Percentiles rank a stretch among this genome's conserved stretches.
phyloP scores from a whole-genome alignment of 2,113 vertebrate genomes.

The Colossoma macropomum region DNA sequence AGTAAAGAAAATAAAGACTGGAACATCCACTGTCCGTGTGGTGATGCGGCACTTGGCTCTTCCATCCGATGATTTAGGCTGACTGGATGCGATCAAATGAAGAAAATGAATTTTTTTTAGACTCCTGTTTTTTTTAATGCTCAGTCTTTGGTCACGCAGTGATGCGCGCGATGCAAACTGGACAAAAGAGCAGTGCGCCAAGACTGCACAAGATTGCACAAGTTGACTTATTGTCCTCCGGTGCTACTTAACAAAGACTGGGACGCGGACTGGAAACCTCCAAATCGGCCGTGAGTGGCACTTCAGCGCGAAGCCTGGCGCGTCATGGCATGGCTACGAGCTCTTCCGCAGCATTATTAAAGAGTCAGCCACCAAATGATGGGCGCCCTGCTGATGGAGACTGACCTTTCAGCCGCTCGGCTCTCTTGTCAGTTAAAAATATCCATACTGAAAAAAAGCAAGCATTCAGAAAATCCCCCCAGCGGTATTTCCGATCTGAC shows the following conservation, averaged over 20 bases:
- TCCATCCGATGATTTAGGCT: conserved; percentile 31
- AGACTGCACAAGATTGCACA: conserved; percentile 24
- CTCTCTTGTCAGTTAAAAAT: conserved; percentile 43
- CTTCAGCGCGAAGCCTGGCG: conserved; percentile 48
- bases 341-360: neutral
- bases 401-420: neutral
- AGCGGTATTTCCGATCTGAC: neutral
- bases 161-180: neutral
- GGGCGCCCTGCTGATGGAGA: neutral
- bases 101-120: neutral
- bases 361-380: conserved; percentile 21
- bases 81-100: neutral
- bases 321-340: conserved; percentile 58
- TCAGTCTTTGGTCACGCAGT: conserved; percentile 52
- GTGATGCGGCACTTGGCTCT: conserved; percentile 7
- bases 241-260: conserved; percentile 16
- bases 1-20: conserved; percentile 10
- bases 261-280: conserved; percentile 27
- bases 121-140: conserved; percentile 19
- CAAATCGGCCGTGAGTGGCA: conserved; percentile 43
- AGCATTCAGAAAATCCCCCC: neutral
- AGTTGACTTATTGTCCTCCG: conserved; percentile 25
- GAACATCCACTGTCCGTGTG: conserved; percentile 40
- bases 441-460: conserved; percentile 54
- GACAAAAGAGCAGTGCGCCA: conserved; percentile 13